Evolutionary conservation across 2,797 vertebrate genomes (phyloP).

Genomic region (Pampus argenteus): DNA sequence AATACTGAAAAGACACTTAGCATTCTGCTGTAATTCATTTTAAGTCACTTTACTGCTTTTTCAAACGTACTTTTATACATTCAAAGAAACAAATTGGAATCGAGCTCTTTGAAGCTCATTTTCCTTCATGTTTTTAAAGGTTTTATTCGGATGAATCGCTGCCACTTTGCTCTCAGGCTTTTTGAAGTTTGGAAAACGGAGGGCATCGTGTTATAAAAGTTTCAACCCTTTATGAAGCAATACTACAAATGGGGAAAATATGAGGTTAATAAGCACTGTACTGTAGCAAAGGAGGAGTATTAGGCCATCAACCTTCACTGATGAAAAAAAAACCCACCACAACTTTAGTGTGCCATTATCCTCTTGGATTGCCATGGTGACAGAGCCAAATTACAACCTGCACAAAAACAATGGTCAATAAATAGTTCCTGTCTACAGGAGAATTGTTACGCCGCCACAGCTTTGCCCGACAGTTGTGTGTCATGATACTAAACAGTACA

Average conservation of each 20-base stretch:
- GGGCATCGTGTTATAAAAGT: no score
- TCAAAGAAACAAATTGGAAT: slow-evolving; percentile 25
- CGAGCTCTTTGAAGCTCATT: slow-evolving; percentile 14
- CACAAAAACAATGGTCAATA: slow-evolving; percentile 46
- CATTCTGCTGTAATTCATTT: slow-evolving; percentile 16
- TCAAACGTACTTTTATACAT: slow-evolving; percentile 29
- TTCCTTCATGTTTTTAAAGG: slow-evolving; percentile 23
- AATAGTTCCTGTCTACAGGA: slow-evolving; percentile 51
- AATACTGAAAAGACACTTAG: slow-evolving; percentile 18
- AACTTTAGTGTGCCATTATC: slow-evolving; percentile 61
- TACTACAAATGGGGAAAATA: slow-evolving; percentile 26
- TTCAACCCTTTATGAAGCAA: slow-evolving; percentile 17
- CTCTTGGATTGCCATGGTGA: slow-evolving; percentile 63
- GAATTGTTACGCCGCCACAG: background rate
- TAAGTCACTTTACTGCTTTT: slow-evolving; percentile 16
- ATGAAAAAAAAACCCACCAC: slow-evolving; percentile 21
- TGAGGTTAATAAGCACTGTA: slow-evolving; percentile 38
- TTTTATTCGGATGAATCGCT: slow-evolving; percentile 20
- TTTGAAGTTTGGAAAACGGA: slow-evolving; percentile 35
- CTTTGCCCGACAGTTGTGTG: no score
- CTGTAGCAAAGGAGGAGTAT: slow-evolving; percentile 25
- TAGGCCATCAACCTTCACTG: slow-evolving; percentile 46
- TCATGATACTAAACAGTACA: slow-evolving; percentile 1
- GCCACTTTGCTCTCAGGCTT: slow-evolving; percentile 21
- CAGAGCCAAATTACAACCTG: slow-evolving; percentile 71